These are phyloP conservation scores for Saccopteryx leptura DNA, from an alignment of 2,113 vertebrate species.

Conservation along the genomic window DNA sequence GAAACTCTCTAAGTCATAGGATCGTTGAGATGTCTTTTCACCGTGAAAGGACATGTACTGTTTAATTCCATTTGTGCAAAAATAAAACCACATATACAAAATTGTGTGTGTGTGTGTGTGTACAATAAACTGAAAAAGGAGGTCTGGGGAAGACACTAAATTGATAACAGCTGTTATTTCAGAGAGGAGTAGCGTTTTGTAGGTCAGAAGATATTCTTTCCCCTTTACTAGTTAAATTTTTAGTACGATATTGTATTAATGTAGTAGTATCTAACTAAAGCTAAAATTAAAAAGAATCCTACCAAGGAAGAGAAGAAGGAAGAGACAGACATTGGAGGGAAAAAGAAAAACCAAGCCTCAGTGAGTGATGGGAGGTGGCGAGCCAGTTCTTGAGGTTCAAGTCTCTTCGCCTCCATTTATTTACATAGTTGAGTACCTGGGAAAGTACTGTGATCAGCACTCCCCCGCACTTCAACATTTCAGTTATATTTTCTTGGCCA, in stretches of 20 bases:
- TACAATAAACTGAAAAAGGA: neutral
- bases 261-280: neutral
- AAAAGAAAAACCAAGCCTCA: neutral
- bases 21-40: neutral
- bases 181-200: neutral
- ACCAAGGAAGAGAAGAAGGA: neutral
- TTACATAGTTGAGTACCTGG: neutral
- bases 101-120: neutral
- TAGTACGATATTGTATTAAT: neutral
- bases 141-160: neutral
- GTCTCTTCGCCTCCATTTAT: neutral
- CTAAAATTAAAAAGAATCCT: neutral
- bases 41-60: neutral
- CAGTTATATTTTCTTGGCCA: constrained; percentile 1
- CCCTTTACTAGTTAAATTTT: neutral
- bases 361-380: too few relatives aligned
- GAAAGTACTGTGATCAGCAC: neutral
- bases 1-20: neutral
- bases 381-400: neutral
- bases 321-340: neutral
- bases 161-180: neutral
- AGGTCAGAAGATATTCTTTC: neutral
- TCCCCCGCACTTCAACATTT: neutral
- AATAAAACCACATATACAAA: neutral
- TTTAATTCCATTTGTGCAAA: neutral